These are phyloP conservation scores for Neopipo cinnamomea DNA, from an alignment of 2,113 vertebrate genomes.

Conservation along the genomic window DNA sequence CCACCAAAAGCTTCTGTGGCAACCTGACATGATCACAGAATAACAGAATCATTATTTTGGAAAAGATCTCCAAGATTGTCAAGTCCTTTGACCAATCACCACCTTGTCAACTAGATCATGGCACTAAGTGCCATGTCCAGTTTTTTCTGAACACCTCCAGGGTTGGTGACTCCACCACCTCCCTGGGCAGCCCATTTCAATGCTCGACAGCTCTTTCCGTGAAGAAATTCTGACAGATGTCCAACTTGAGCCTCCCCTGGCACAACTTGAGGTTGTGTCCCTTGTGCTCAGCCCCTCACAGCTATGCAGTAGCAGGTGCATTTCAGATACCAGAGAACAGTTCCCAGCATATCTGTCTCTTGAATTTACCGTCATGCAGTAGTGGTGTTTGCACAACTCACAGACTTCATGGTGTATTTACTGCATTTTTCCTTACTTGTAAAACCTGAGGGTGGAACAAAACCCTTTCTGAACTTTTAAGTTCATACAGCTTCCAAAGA, in stretches of 20 bases:
- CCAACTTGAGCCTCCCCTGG: neutral
- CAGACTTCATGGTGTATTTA: neutral
- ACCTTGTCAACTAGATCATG: too few species aligned
- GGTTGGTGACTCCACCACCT: neutral
- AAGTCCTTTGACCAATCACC: neutral
- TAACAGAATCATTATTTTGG: neutral
- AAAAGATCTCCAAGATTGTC: neutral
- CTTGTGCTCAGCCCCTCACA: neutral
- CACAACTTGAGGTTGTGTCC: neutral
- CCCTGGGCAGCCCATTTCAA: neutral
- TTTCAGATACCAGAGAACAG: neutral
- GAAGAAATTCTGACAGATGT: neutral
- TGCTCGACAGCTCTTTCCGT: neutral
- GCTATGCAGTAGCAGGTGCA: neutral
- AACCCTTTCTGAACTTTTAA: neutral
- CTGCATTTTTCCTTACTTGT: neutral
- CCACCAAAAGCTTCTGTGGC: neutral
- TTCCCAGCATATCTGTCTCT: neutral
- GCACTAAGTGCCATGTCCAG: neutral
- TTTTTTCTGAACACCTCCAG: neutral
- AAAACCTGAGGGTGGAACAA: neutral
- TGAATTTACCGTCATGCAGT: neutral
- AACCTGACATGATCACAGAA: neutral
- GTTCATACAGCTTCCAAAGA: neutral
- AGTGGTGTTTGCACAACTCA: neutral